Evolutionary conservation across 2,888 invertebrate species (phyloP).

Genomic region (Euphydryas editha): DNA sequence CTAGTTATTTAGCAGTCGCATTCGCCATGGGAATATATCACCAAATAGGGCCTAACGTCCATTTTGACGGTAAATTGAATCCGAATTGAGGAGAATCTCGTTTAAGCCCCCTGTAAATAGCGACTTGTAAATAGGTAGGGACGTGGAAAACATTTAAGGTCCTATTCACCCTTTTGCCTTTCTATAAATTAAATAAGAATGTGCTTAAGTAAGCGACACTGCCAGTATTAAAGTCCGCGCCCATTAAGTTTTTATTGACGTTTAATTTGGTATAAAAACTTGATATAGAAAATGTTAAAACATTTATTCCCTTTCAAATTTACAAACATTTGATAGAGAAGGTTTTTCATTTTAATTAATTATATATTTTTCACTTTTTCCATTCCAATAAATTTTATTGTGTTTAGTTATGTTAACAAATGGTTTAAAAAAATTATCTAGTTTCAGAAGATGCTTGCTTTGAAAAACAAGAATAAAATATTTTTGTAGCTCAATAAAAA

Average conservation of each 20-base stretch:
- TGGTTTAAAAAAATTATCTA: neutral
- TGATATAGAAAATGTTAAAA: neutral
- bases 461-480: neutral
- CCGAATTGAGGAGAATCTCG: constrained; percentile 67
- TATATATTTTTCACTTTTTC: neutral
- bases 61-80: constrained; percentile 79
- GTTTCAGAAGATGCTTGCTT: neutral
- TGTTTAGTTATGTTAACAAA: neutral
- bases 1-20: constrained; percentile 27
- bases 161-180: constrained; percentile 72
- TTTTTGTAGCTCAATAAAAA: neutral
- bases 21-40: constrained; percentile 56
- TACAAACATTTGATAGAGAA: neutral
- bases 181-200: constrained; percentile 70
- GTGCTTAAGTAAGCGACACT: constrained; percentile 50
- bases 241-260: constrained; percentile 26
- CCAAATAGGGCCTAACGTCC: constrained; percentile 70
- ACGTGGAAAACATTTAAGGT: constrained; percentile 69
- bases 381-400: neutral
- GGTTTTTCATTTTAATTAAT: neutral
- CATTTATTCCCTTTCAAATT: neutral
- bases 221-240: constrained; percentile 42
- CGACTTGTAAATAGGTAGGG: constrained; percentile 74
- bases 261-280: constrained; percentile 1
- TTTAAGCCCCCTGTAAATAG: constrained; percentile 69